These are phyloP conservation scores for Brachyhypopomus occidentalis DNA, from an alignment of 2,113 vertebrate species.

Conservation along the genomic window DNA sequence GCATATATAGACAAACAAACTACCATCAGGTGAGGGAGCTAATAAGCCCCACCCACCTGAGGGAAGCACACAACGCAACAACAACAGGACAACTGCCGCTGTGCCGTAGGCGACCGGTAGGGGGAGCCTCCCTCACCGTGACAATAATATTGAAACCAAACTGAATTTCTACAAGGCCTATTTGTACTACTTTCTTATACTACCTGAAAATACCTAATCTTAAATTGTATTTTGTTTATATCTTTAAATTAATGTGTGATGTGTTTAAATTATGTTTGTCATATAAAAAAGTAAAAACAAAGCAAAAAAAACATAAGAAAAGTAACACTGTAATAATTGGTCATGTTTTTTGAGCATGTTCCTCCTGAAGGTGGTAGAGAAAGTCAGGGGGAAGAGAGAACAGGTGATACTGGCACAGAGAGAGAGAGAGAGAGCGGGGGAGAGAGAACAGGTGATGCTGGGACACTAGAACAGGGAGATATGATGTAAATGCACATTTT, in stretches of 20 bases:
- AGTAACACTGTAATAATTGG: no score
- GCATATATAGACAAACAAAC: no score
- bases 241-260: background rate
- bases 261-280: background rate
- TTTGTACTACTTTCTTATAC: background rate
- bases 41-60: no score
- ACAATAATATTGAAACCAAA: background rate
- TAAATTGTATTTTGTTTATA: background rate
- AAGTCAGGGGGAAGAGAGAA: constrained; percentile 4
- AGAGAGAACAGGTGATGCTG: constrained; percentile 45
- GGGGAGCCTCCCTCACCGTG: no score
- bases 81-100: no score
- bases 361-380: background rate
- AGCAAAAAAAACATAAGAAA: no score
- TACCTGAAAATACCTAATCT: background rate
- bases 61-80: no score
- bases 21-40: no score
- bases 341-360: background rate
- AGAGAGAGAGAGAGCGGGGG: constrained; percentile 26
- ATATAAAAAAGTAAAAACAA: background rate
- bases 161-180: background rate
- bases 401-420: no score
- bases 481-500: constrained; percentile 46
- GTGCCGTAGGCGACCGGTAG: no score
- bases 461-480: constrained; percentile 46